phyloP scores from a whole-genome alignment of 2,888 invertebrate species.

The Monopis laevigella region DNA sequence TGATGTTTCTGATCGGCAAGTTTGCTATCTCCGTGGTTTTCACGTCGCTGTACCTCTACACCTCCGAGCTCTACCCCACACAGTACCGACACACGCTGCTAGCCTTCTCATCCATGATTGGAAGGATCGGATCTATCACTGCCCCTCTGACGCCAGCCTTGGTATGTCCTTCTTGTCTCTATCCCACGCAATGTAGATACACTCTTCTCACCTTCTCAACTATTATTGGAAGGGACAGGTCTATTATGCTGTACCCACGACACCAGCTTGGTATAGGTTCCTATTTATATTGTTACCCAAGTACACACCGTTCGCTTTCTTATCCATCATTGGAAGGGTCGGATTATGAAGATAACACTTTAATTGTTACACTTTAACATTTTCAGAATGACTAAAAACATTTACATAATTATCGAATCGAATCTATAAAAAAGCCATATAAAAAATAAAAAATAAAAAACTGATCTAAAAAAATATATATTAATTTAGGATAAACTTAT shows the following conservation, averaged over 20 bases:
- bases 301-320: no score
- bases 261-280: no score
- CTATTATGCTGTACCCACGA: constrained; percentile 76
- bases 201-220: constrained; percentile 74
- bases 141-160: constrained; percentile 75
- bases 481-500: no score
- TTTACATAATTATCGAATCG: no score
- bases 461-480: no score
- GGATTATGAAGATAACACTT: no score
- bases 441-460: no score
- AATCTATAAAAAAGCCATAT: no score
- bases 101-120: constrained; percentile 76
- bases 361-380: no score
- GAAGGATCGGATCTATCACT: constrained; percentile 74
- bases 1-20: constrained; percentile 70
- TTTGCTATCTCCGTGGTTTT: constrained; percentile 72
- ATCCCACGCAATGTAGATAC: constrained; percentile 75
- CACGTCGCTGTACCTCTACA: constrained; percentile 71
- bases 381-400: no score
- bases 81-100: constrained; percentile 72
- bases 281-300: no score
- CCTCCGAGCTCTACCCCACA: constrained; percentile 78
- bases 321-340: no score
- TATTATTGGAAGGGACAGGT: constrained; percentile 76
- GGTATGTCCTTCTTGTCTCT: constrained; percentile 61